These are phyloP conservation scores for Mantis religiosa DNA, from an alignment of 2,888 invertebrate genomes.

Conservation along the genomic window DNA sequence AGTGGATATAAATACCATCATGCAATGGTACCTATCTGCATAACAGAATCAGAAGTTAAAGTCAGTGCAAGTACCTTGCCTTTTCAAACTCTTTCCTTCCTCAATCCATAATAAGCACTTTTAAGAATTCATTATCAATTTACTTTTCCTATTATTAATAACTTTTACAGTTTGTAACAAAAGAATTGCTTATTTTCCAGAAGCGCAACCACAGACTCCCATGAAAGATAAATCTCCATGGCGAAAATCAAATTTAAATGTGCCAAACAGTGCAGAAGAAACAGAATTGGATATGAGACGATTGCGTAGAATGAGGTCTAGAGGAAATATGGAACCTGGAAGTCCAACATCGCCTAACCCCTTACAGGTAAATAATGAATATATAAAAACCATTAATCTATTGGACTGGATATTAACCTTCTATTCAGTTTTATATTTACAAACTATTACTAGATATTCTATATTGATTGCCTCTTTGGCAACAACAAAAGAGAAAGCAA, in stretches of 20 bases:
- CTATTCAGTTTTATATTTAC: not conserved
- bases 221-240: constrained; percentile 74
- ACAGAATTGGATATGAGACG: constrained; percentile 62
- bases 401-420: constrained; percentile 38
- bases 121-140: no score
- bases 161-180: not conserved
- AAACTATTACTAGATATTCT: not conserved
- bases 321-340: constrained; percentile 44
- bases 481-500: no score
- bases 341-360: constrained; percentile 40
- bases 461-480: no score
- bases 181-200: constrained; percentile 42
- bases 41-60: no score
- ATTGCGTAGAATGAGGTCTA: constrained; percentile 46
- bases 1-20: no score
- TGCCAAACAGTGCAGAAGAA: constrained; percentile 60
- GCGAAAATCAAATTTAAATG: constrained; percentile 66
- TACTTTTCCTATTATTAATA: no score
- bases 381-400: not conserved
- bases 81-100: no score
- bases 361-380: constrained; percentile 41
- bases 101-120: no score
- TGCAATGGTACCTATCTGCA: no score
- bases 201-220: constrained; percentile 59
- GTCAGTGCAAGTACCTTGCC: no score